Conservation (phyloP, 2,888 invertebrate species). For the Parnassius orleans region DNA sequence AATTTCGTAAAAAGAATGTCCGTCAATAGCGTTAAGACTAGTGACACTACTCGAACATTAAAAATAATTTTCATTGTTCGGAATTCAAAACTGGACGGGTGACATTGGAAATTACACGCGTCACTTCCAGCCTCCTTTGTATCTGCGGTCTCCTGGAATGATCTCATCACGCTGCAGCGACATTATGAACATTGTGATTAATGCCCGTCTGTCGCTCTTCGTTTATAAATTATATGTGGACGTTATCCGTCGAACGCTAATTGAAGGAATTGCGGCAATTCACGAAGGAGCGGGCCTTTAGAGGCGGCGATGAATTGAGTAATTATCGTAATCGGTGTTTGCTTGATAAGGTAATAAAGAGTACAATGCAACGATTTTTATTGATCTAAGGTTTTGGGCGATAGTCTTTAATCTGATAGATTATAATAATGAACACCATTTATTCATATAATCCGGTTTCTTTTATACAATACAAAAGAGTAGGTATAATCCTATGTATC, state of each 20-base stretch:
- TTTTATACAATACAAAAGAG: too few relatives aligned
- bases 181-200: constrained; percentile 58
- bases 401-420: too few relatives aligned
- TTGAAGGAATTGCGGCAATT: constrained; percentile 69
- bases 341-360: constrained; percentile 33
- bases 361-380: constrained; percentile 28
- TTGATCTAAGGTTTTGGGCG: neutral
- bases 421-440: too few relatives aligned
- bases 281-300: constrained; percentile 43
- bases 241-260: constrained; percentile 68
- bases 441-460: too few relatives aligned
- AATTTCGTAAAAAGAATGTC: too few relatives aligned
- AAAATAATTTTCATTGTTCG: constrained; percentile 17
- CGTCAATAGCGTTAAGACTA: too few relatives aligned
- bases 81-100: constrained; percentile 11
- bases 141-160: constrained; percentile 38
- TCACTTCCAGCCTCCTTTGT: constrained; percentile 1
- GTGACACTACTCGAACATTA: too few relatives aligned
- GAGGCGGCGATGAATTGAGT: constrained; percentile 59
- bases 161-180: constrained; percentile 53
- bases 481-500: too few relatives aligned
- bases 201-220: constrained; percentile 48
- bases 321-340: constrained; percentile 47
- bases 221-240: constrained; percentile 51
- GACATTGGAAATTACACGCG: constrained; percentile 12